Percentiles rank a stretch among this genome's conserved stretches.
Evolutionary conservation across 2,888 invertebrate species (phyloP).

Genomic region (Hirtodrosophila duncani): DNA sequence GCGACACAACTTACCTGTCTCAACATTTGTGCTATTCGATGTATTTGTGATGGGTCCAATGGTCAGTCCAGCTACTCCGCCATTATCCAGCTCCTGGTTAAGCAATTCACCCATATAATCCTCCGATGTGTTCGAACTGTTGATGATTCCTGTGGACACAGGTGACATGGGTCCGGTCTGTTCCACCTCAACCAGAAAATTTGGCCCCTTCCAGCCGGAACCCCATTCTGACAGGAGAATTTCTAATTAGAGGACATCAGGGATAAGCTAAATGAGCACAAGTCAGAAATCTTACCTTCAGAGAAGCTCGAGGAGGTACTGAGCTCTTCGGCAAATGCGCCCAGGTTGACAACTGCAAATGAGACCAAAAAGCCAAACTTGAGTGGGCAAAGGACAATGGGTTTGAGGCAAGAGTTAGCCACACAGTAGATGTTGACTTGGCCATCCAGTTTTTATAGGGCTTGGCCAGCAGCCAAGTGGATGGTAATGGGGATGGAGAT

Average conservation of each 20-base stretch:
- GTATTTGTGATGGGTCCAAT: conserved; percentile 38
- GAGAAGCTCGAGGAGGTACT: conserved; percentile 71
- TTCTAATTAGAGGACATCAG: neutral
- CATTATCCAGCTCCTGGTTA: conserved; percentile 55
- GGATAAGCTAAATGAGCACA: neutral
- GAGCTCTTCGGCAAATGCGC: conserved; percentile 65
- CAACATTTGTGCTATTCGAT: conserved; percentile 52
- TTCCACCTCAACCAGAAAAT: conserved; percentile 77
- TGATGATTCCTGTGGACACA: conserved; percentile 35
- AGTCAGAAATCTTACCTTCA: conserved; percentile 64
- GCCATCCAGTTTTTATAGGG: neutral
- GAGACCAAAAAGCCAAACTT: conserved; percentile 1
- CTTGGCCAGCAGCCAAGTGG: conserved; percentile 27
- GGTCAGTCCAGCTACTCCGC: conserved; percentile 22
- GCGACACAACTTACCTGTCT: conserved; percentile 50
- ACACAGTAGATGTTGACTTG: conserved; percentile 12
- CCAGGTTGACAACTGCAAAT: conserved; percentile 73
- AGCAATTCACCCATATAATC: conserved; percentile 55
- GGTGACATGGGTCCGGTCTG: conserved; percentile 68
- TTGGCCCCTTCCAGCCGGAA: conserved; percentile 76
- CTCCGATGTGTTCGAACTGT: conserved; percentile 44
- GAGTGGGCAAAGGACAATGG: neutral
- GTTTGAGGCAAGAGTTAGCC: conserved; percentile 5
- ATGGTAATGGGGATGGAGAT: too few species aligned
- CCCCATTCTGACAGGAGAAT: conserved; percentile 75